These are phyloP conservation scores for Taurulus bubalis DNA, from an alignment of 2,113 vertebrate genomes.

Conservation along the genomic window DNA sequence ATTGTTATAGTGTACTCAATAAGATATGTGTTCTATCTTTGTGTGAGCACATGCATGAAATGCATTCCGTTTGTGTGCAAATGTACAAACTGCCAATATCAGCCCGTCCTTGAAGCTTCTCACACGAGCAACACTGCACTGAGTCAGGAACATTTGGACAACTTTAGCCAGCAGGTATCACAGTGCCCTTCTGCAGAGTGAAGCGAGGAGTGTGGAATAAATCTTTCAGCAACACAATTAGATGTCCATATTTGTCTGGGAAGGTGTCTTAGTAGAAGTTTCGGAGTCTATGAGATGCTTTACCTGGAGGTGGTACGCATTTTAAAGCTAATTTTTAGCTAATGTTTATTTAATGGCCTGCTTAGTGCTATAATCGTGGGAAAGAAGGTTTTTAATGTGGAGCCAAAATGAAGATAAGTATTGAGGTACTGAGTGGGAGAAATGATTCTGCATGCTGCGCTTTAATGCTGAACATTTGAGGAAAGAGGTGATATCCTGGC, in stretches of 20 bases:
- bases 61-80: neutral
- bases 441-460: conserved; percentile 10
- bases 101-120: conserved; percentile 40
- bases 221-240: conserved; percentile 17
- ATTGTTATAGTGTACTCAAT: neutral
- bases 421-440: conserved; percentile 20
- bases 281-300: neutral
- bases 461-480: conserved; percentile 18
- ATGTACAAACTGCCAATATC: conserved; percentile 16
- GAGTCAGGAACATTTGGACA: conserved; percentile 44
- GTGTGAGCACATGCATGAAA: neutral
- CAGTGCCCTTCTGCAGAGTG: conserved; percentile 8
- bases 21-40: neutral
- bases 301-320: neutral
- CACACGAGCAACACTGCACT: conserved; percentile 27
- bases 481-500: conserved; percentile 4
- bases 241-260: conserved; percentile 10
- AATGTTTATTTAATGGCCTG: too few relatives aligned
- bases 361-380: neutral
- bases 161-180: conserved; percentile 30
- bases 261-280: conserved; percentile 8
- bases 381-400: neutral
- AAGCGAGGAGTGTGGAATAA: conserved; percentile 12
- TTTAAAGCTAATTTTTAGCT: conserved; percentile 11
- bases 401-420: neutral